Evolutionary conservation across 2,888 invertebrate genomes (phyloP), one percentile per base, ranked within the genome.

Genomic region (Eupithecia inturbata): DNA sequence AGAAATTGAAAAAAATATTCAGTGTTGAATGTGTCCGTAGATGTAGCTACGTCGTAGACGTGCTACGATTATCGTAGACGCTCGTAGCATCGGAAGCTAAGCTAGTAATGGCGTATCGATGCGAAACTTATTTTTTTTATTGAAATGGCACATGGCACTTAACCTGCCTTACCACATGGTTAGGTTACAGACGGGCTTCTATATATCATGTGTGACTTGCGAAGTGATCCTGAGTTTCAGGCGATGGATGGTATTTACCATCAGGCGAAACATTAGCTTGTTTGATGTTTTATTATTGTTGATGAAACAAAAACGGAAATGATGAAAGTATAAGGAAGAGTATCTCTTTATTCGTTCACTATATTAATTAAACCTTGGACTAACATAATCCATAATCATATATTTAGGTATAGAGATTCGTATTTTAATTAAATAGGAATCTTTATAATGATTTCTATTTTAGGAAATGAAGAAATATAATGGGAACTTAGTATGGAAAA

Each of bases 41-140:
- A 49, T 67, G 70, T 75, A 63, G 70, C 75, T 76, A 73, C 70
- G 75, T 3, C 70, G 75, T 72, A 75, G 72, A 67, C 49, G 36
- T 1, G 71, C 71, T 73, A 76, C 72, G 39, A 4, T 66, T 66
- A 63, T 71, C 71, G 77, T 77, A 79, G 78, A 81, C 80, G 78
- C 70, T 19, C 63, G 33, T 67, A 67, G 66, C 67, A 31, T 71
- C 66, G 39, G 39, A 66, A 39, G 66, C 19, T 64, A n/a, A 64
- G 10, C 36, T 36, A 31, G 31, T 62, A 9, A 62, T 64, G 36
- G 36, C 36, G n/a, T n/a, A 5, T 36, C 64, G 64, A 64, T 19
- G 31, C 31, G 36, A 64, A 64, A 64, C n/a, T 36, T 10, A 36
- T 4, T 64, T 36, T 22, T 64, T 31, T 1, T 14, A 3, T 4